These are phyloP conservation scores for Callorhinus ursinus DNA, from an alignment of 2,113 vertebrate genomes.

Conservation along the genomic window DNA sequence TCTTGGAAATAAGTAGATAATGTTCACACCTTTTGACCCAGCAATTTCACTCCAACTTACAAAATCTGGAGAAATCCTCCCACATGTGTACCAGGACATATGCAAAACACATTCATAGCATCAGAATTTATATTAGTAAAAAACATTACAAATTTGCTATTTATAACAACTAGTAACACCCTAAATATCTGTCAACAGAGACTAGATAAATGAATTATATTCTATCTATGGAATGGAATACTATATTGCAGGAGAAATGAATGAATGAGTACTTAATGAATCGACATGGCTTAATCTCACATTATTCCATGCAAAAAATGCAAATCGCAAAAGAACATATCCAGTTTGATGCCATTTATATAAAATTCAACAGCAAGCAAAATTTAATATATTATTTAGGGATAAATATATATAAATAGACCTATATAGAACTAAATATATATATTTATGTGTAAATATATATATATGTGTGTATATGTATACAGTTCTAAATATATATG, in stretches of 20 bases:
- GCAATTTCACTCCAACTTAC: neutral
- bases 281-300: neutral
- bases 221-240: neutral
- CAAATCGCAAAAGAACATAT: neutral
- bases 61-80: neutral
- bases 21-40: neutral
- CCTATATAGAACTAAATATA: neutral
- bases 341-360: neutral
- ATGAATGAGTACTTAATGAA: neutral
- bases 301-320: neutral
- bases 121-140: neutral
- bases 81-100: neutral
- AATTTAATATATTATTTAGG: neutral
- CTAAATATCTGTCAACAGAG: neutral
- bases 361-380: conserved; percentile 33
- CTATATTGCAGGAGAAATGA: neutral
- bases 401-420: neutral
- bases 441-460: neutral
- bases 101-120: neutral
- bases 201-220: neutral
- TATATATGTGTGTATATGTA: no score
- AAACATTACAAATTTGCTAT: neutral
- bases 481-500: neutral
- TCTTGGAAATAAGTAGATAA: neutral
- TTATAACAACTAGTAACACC: neutral